phyloP scores from a whole-genome alignment of 2,888 invertebrate species.

The Ectemnius lituratus region DNA sequence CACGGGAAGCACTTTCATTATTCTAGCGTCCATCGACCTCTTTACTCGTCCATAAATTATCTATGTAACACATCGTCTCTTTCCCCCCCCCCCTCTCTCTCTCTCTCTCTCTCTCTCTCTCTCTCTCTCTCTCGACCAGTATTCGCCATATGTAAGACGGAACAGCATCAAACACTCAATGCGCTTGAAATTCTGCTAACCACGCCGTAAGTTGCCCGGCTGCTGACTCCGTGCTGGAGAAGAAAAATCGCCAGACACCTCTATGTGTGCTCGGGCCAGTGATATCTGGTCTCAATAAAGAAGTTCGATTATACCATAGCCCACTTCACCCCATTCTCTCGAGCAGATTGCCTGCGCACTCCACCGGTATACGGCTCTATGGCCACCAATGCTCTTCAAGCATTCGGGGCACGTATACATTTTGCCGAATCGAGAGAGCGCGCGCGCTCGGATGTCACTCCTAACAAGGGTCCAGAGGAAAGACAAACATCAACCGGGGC shows the following conservation, averaged over 20 bases:
- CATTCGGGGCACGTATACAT: conserved; percentile 4
- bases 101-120: background rate
- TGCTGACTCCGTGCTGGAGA: conserved; percentile 11
- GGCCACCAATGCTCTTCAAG: background rate
- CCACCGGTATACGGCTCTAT: no score
- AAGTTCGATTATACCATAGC: conserved; percentile 6
- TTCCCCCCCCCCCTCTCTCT: background rate
- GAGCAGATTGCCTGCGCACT: background rate
- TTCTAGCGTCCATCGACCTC: no score
- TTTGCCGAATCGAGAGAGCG: background rate
- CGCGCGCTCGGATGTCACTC: no score
- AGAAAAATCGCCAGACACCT: conserved; percentile 9
- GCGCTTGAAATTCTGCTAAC: conserved; percentile 15
- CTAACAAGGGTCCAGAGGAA: no score
- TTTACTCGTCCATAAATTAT: background rate
- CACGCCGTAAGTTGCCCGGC: background rate
- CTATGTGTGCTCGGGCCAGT: background rate
- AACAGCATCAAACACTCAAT: conserved; percentile 11
- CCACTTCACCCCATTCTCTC: conserved; percentile 5
- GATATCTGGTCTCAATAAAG: conserved; percentile 15
- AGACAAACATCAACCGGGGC: no score
- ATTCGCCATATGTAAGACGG: background rate
- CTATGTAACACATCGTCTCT: background rate
- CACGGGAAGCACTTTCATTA: no score
- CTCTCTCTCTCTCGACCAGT: background rate